Base-by-base conservation (phyloP, 2,888 invertebrate genomes). In the Polyommatus icarus region DNA sequence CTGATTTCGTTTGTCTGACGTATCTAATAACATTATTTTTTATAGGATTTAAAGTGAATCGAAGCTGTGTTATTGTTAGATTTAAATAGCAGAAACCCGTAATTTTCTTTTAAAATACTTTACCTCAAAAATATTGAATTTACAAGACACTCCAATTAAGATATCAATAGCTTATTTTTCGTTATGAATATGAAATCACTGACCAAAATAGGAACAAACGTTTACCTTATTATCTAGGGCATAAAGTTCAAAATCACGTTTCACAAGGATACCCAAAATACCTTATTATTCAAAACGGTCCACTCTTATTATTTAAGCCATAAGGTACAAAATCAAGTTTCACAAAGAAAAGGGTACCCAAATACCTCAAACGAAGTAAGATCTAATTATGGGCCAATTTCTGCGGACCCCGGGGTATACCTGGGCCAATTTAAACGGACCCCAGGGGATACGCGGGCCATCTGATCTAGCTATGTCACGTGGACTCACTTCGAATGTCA, bases 401-500 rank as follows among this genome's bases (percentile, higher is more conserved):
- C 50, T 18, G 54, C 54, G 54, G 18, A 18, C 54, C 54, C 5
- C 15, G 54, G 54, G 54, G 5, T 5, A 54, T 54, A 18, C 15
- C 15, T 54, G 15, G 67, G 67, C 67, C 67, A 32, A 67, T 67
- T 67, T 67, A 67, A 67, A 67, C 15, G 67, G 29, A 67, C 67
- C 67, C 15, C 29, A 12, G 29, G 67, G 67, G 24, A 67, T 67
- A 67, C 6, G 40, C 40, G 50, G 50, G 50, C 50, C 50, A 50
- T 50, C 29, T 67, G 29, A 29, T 6, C 67, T 29, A 40, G 40
- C 40, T 67, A 8, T 29, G 29, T 29, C 67, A 67, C 67, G 67
- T 67, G 67, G 67, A 29, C 12, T 24, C 5, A 40, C 8, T 40
- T 40, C 1, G 40, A 40, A 40, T 40, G 40, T 40, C 40, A 40